These are phyloP conservation scores for Globicephala melas DNA, from an alignment of 2,113 vertebrate genomes.

Conservation along the genomic window DNA sequence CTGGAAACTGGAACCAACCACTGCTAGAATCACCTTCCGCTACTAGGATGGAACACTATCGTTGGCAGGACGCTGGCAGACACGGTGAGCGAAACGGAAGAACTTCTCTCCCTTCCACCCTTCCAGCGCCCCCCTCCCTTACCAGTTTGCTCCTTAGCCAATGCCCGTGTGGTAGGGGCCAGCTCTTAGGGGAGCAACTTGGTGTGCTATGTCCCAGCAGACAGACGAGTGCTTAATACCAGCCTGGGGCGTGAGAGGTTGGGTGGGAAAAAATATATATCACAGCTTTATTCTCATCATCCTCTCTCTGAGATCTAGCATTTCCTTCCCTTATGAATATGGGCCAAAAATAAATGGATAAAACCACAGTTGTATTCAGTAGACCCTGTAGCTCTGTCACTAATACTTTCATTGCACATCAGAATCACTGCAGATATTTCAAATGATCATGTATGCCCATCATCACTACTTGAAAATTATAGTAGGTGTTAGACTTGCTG, in stretches of 20 bases:
- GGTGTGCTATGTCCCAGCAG: background rate
- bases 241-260: background rate
- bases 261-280: background rate
- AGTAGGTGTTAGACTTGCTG: background rate
- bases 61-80: background rate
- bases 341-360: background rate
- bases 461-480: background rate
- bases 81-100: background rate
- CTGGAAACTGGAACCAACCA: background rate
- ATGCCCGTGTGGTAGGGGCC: background rate
- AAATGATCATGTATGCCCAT: background rate
- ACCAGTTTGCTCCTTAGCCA: background rate
- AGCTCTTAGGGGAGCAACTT: rapidly evolving
- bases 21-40: background rate
- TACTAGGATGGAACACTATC: background rate
- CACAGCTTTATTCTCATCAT: background rate
- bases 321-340: background rate
- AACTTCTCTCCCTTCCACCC: background rate
- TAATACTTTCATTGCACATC: background rate
- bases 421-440: background rate
- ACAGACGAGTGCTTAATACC: background rate
- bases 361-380: background rate
- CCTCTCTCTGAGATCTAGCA: background rate
- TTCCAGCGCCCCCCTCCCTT: background rate
- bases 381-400: background rate